A percentile compares a stretch with the other conserved stretches of the same genome.
These are phyloP conservation scores for Paracanthobrama guichenoti DNA, from an alignment of 2,113 vertebrate genomes.

Conservation along the genomic window DNA sequence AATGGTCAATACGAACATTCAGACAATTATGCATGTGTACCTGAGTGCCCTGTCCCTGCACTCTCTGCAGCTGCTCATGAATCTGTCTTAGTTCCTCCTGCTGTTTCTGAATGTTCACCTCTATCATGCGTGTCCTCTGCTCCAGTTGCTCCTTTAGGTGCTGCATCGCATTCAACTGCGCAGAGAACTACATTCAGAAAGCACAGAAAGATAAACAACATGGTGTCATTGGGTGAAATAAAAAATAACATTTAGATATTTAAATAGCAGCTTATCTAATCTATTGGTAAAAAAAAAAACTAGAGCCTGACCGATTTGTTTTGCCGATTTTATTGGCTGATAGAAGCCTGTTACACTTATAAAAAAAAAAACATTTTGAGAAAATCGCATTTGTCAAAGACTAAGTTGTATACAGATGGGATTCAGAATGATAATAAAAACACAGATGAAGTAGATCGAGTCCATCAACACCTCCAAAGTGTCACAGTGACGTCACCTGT, in stretches of 20 bases:
- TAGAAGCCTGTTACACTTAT: too few relatives aligned
- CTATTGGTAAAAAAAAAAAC: not conserved
- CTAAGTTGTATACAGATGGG: too few relatives aligned
- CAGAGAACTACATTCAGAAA: constrained; percentile 82
- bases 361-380: too few relatives aligned
- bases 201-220: not conserved
- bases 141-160: constrained; percentile 95
- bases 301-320: too few relatives aligned
- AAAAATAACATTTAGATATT: not conserved
- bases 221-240: not conserved
- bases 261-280: not conserved
- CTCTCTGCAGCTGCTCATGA: constrained; percentile 93
- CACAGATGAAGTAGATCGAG: too few relatives aligned
- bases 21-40: constrained; percentile 58
- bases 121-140: constrained; percentile 90
- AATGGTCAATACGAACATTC: constrained; percentile 15
- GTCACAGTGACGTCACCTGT: too few relatives aligned
- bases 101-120: constrained; percentile 94
- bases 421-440: too few relatives aligned
- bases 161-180: constrained; percentile 92
- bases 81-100: constrained; percentile 93
- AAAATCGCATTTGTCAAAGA: too few relatives aligned
- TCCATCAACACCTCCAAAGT: too few relatives aligned
- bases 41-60: constrained; percentile 90
- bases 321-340: too few relatives aligned